Evolutionary conservation across 2,888 invertebrate genomes (phyloP).

Genomic region (Heliothis peltigera): DNA sequence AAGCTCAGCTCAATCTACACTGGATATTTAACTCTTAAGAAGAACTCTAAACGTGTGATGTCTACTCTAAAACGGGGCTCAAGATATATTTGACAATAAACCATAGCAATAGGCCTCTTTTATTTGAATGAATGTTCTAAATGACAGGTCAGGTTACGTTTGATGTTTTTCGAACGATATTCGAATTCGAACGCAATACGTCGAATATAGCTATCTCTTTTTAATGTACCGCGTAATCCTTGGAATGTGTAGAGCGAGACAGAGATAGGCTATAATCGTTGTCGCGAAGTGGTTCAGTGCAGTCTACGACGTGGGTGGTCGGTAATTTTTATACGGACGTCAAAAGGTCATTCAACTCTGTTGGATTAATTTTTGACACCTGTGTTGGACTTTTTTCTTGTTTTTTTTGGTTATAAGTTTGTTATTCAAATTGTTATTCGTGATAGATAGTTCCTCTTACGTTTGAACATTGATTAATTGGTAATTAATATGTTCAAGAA

Average conservation of each 20-base stretch:
- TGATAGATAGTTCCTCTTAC: slow-evolving; percentile 54
- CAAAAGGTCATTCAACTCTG: slow-evolving; percentile 82
- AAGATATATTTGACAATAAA: slow-evolving; percentile 42
- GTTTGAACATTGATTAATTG: slow-evolving; percentile 49
- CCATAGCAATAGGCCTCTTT: slow-evolving; percentile 52
- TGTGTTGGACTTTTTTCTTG: slow-evolving; percentile 61
- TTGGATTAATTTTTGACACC: slow-evolving; percentile 79
- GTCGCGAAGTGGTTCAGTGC: slow-evolving; percentile 41
- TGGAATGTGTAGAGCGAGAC: slow-evolving; percentile 37
- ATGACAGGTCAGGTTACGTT: slow-evolving; percentile 59
- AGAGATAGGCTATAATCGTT: slow-evolving; percentile 29
- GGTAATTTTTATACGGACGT: slow-evolving; percentile 81
- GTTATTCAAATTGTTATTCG: slow-evolving; percentile 33
- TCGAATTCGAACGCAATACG: slow-evolving; percentile 35
- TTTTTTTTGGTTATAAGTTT: slow-evolving; percentile 30
- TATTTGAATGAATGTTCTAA: slow-evolving; percentile 52
- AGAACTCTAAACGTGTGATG: slow-evolving; percentile 31
- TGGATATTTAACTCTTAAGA: background rate
- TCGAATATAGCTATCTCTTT: slow-evolving; percentile 52
- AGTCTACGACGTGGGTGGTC: slow-evolving; percentile 82
- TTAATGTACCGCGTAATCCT: slow-evolving; percentile 12
- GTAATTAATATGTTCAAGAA: slow-evolving; percentile 50
- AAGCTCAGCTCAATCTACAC: slow-evolving; percentile 27
- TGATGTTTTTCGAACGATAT: slow-evolving; percentile 61
- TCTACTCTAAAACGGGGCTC: slow-evolving; percentile 26